Evolutionary conservation across 2,113 vertebrate genomes (phyloP).

Genomic region (Astatoreochromis straeleni): DNA sequence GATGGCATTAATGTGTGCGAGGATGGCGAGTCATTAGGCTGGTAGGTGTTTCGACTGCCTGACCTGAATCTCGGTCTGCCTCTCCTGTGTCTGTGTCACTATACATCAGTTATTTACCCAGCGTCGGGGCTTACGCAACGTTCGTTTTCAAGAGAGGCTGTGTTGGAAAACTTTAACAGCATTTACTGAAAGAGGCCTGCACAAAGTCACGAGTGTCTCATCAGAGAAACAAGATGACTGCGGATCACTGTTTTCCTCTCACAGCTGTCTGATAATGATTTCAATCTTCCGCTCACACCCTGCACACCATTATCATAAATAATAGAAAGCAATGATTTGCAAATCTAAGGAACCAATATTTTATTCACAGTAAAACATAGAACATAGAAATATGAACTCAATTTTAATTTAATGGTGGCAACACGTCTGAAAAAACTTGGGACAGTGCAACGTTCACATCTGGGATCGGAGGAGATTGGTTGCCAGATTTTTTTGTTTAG

Average conservation of each 20-base stretch:
- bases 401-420: neutral
- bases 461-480: neutral
- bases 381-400: neutral
- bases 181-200: neutral
- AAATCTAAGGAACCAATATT: neutral
- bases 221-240: neutral
- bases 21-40: slow-evolving; percentile 14
- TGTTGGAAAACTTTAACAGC: slow-evolving; percentile 13
- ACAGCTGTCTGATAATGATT: neutral
- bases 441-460: neutral
- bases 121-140: slow-evolving; percentile 2
- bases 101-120: neutral
- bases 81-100: neutral
- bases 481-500: neutral
- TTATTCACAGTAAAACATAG: neutral
- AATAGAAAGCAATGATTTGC: neutral
- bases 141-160: neutral
- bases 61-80: slow-evolving; percentile 7
- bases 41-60: neutral
- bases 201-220: slow-evolving; percentile 18
- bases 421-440: neutral
- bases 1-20: neutral
- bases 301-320: neutral
- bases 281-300: fast-evolving
- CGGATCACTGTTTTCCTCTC: neutral